Base-by-base conservation (phyloP, 2,888 invertebrate species). In the Tenthredo scrophulariae region DNA sequence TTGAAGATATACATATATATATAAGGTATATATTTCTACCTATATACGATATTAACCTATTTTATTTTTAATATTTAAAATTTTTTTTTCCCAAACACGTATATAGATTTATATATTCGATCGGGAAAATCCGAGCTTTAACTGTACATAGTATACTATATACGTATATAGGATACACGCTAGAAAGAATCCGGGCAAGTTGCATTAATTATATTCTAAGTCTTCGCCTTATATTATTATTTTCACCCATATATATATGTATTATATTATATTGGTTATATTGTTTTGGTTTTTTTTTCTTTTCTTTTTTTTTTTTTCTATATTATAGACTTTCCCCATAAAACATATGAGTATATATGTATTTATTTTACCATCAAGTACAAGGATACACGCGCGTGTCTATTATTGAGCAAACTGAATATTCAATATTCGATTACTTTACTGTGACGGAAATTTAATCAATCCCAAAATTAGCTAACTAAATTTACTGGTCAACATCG, bases 191-290 rank as follows among this genome's bases (percentile, higher is more conserved):
- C 70, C 70, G 26, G 37, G 9, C 70, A 70, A 70, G 70, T 70
- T 70, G 37, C 70, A 70, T 70, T 70, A 70, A 70, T 70, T 33
- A 37, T 70, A n/a, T 70, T 37, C 70, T 37, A 70, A 70, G 70
- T 70, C 70, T 70, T 70, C 70, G 18, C 33, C 26, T 70, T 70
- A 70, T 37, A 46, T 10, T 46, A 37, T 70, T n/a, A 70, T 37
- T 37, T 33, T 37, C 9, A 70, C 9, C 70, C 37, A n/a, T 33
- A 9, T 6, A 10, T 33, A 33, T 6, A 33, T 29, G 18, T n/a
- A 70, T 70, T 22, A 65, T 65, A 62, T 58, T 58, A 50, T 50
- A 26, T 10, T 22, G 43, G 15, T 15, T 29, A 65, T 22, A 13
- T 33, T 70, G 70, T 70, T 37, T 37, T 37, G 26, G 43, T 15